Base-by-base conservation (phyloP, 2,888 invertebrate genomes). In the Erynnis tages region DNA sequence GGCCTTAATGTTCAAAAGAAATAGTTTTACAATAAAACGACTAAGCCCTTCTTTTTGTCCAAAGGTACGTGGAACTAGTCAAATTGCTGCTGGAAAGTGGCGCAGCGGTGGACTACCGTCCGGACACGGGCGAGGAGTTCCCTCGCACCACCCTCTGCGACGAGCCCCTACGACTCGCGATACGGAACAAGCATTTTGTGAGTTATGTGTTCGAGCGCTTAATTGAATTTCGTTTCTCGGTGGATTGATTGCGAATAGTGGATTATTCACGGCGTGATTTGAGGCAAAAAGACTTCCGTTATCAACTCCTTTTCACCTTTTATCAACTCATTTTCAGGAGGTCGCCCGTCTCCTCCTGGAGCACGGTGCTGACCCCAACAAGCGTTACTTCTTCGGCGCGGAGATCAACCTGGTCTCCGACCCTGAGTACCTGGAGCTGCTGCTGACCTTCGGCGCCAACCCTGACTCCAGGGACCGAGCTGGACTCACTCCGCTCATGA, bases 401-500 rank as follows among this genome's bases (percentile, higher is more conserved):
- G 97, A 98, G 83, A 96, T 98, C 68, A 97, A 97, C 79, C 90
- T 97, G 69, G 93, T 97, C 2, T 95, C 94, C 0, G 95, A 97
- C 67, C 88, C 94, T 44, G 94, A 95, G 62, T 96, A 95, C 69
- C 76, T 97, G 76, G 94, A 96, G 71, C 86, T 97, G 60, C 85
- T 97, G 57, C 90, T 98, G 52, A 93, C 93, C 11, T 95, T 95
- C 71, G 97, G 97, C 1, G 97, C 97, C 1, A 93, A 96, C 74
- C 95, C 97, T 32, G 96, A 98, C 78, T 94, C 95, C 16, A 90
- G 95, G 48, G 97, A 97, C 71, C 90, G 98, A 25, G 94, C 96
- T 54, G 97, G 97, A 0, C 86, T 97, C 10, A 97, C 97, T 0
- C 96, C 97, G 0, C 84, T 98, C 14, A 98, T 98, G 97, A 96